phyloP scores from a whole-genome alignment of 2,113 vertebrate species.

The Egretta garzetta region DNA sequence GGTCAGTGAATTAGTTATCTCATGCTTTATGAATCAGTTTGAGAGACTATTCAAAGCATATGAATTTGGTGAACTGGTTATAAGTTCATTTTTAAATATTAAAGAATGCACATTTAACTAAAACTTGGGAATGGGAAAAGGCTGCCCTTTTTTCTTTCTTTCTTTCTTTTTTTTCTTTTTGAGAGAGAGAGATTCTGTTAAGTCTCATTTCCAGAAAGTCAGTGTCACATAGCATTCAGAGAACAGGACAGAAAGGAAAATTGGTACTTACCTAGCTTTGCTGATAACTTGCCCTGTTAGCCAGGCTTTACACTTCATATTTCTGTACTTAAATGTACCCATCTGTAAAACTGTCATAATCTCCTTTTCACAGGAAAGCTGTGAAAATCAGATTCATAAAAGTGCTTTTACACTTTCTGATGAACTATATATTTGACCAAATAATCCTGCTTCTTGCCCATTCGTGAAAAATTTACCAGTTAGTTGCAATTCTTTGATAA shows the following conservation, averaged over 20 bases:
- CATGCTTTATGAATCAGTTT: background rate
- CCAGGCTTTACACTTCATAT: background rate
- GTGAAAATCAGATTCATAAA: background rate
- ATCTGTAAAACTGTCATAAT: constrained; percentile 2
- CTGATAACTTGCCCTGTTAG: background rate
- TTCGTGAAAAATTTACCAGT: background rate
- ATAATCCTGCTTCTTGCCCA: background rate
- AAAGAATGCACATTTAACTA: background rate
- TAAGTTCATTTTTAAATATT: background rate
- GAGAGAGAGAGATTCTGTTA: background rate
- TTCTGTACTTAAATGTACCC: background rate
- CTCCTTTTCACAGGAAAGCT: background rate
- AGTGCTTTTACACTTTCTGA: background rate
- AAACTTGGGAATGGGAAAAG: background rate
- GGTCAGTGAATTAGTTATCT: constrained; percentile 1
- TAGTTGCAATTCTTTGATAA: background rate
- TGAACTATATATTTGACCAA: background rate
- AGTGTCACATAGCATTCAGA: background rate
- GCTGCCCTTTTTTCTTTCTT: background rate
- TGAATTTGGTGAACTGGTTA: background rate
- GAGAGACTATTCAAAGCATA: background rate
- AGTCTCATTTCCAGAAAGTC: background rate
- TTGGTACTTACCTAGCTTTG: background rate
- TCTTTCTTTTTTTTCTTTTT: too few relatives aligned
- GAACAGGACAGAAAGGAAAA: background rate